These are phyloP conservation scores for Druceiella hillmani DNA, from an alignment of 2,888 invertebrate species.

Conservation along the genomic window DNA sequence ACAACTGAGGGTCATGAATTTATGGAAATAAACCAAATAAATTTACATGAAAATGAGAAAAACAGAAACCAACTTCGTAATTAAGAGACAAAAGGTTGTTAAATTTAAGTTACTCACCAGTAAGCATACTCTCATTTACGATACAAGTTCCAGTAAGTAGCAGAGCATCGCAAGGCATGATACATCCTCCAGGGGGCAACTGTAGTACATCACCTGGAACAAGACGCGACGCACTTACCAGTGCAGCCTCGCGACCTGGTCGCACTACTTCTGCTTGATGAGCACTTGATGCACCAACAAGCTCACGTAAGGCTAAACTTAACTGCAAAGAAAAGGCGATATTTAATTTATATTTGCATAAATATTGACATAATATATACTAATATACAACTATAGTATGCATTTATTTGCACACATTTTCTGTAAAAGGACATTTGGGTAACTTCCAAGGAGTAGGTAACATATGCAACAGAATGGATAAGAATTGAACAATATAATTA, in stretches of 20 bases:
- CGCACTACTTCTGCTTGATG: conserved; percentile 56
- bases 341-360: neutral
- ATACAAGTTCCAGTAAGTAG: conserved; percentile 83
- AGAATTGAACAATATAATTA: no score
- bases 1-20: no score
- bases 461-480: no score
- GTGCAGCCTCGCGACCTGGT: conserved; percentile 46
- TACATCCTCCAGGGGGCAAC: conserved; percentile 72
- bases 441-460: no score
- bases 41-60: no score
- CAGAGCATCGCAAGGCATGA: conserved; percentile 80
- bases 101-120: conserved; percentile 60
- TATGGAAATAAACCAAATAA: no score
- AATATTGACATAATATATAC: neutral
- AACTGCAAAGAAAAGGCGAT: conserved; percentile 46
- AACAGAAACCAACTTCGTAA: no score
- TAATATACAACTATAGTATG: no score
- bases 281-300: conserved; percentile 57
- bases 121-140: conserved; percentile 93
- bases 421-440: no score
- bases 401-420: no score
- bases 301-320: conserved; percentile 60
- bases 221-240: conserved; percentile 52
- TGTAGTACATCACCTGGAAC: conserved; percentile 86
- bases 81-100: no score